A percentile compares a stretch with the other conserved stretches of the same genome.
Evolutionary conservation across 2,797 vertebrate species (phyloP).

Genomic region (Pagetopsis macropterus): DNA sequence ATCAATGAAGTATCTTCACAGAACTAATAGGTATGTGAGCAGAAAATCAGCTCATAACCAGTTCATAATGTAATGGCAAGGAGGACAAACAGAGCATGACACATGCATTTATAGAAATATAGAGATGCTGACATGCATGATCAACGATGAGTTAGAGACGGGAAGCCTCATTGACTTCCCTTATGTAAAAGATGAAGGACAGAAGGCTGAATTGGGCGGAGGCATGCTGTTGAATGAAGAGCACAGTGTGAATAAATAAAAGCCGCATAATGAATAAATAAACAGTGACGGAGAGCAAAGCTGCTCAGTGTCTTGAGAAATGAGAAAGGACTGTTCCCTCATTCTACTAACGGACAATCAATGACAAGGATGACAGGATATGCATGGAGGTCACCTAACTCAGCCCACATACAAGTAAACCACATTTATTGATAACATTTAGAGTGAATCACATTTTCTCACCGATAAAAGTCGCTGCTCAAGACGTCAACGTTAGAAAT

Average conservation of each 20-base stretch:
- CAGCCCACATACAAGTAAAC: no score
- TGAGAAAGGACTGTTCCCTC: slow-evolving; percentile 8
- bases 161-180: neutral
- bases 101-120: neutral
- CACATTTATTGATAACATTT: no score
- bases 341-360: slow-evolving; percentile 5
- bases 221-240: slow-evolving; percentile 25
- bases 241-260: slow-evolving; percentile 54
- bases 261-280: slow-evolving; percentile 51
- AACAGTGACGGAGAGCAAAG: slow-evolving; percentile 28
- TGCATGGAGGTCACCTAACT: neutral
- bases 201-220: slow-evolving; percentile 12
- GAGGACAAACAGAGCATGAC: neutral
- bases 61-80: neutral
- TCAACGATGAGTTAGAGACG: neutral
- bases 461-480: no score
- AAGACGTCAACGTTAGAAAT: no score
- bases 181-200: slow-evolving; percentile 1
- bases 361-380: neutral
- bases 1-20: neutral
- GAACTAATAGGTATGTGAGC: neutral
- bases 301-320: slow-evolving; percentile 29
- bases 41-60: neutral
- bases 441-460: no score
- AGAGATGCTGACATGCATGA: neutral